Percentiles rank a stretch among this genome's conserved stretches.
These are phyloP conservation scores for Habroteleia sp. DNA, from an alignment of 2,888 invertebrate genomes.

Conservation along the genomic window DNA sequence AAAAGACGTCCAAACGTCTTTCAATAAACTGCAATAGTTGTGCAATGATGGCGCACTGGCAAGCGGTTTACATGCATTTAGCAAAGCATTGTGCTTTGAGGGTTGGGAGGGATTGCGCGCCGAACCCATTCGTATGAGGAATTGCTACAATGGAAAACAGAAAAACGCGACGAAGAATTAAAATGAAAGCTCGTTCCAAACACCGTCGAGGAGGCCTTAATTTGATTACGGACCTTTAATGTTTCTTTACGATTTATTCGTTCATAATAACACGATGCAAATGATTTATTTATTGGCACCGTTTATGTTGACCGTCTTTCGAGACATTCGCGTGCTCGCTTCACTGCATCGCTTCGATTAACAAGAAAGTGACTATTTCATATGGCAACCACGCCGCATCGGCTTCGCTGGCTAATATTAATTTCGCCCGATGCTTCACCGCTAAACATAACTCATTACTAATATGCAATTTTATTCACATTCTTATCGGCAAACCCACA, in stretches of 20 bases:
- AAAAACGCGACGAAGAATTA: too few species aligned
- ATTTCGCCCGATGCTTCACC: slow-evolving; percentile 13
- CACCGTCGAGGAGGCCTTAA: too few species aligned
- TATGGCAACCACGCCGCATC: background rate
- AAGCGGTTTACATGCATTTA: too few species aligned
- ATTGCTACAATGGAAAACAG: too few species aligned
- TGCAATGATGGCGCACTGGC: too few species aligned
- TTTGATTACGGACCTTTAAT: too few species aligned
- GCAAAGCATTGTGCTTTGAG: too few species aligned
- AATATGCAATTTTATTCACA: slow-evolving; percentile 8
- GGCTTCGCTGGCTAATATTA: slow-evolving; percentile 3
- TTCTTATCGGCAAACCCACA: slow-evolving; percentile 13
- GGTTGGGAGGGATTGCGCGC: too few species aligned
- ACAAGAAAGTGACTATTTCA: slow-evolving; percentile 4
- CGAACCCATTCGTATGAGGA: too few species aligned
- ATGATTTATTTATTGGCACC: slow-evolving; percentile 14
- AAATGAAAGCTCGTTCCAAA: too few species aligned
- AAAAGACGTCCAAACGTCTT: too few species aligned
- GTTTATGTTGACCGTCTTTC: slow-evolving; percentile 31
- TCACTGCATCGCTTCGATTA: slow-evolving; percentile 18
- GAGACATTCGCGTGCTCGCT: slow-evolving; percentile 1
- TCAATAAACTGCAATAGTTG: too few species aligned
- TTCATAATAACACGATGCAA: slow-evolving; percentile 2
- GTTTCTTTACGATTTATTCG: slow-evolving; percentile 15
- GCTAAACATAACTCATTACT: slow-evolving; percentile 33